A percentile compares a stretch with the other conserved stretches of the same genome.
phyloP scores from a whole-genome alignment of 2,888 invertebrate genomes.

The Willowsia nigromaculata region DNA sequence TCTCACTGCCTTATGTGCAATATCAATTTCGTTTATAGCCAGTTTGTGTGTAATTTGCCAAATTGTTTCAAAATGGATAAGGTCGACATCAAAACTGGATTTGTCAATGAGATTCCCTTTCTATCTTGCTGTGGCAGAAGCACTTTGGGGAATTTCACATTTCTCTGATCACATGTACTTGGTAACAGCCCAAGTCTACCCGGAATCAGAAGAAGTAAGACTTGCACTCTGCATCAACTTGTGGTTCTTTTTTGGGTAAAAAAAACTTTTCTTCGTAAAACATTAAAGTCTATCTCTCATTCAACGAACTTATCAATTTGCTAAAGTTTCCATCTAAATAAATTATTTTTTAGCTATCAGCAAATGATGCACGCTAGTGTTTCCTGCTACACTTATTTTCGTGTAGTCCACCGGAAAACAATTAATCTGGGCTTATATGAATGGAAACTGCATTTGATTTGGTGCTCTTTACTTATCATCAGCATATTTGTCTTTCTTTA shows the following conservation, averaged over 20 bases:
- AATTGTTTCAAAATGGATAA: neutral
- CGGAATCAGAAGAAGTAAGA: neutral
- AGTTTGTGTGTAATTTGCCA: constrained; percentile 12
- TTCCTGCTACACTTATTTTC: constrained; percentile 53
- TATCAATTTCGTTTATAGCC: constrained; percentile 27
- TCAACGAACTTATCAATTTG: neutral
- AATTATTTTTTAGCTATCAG: constrained; percentile 47
- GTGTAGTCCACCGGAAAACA: constrained; percentile 22
- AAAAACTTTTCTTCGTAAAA: neutral
- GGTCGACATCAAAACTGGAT: constrained; percentile 24
- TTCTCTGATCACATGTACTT: constrained; percentile 55
- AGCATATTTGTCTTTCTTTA: constrained; percentile 26
- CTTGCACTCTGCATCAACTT: constrained; percentile 39
- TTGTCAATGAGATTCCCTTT: constrained; percentile 59
- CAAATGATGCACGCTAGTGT: constrained; percentile 64
- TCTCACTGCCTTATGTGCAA: constrained; percentile 17
- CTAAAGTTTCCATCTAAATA: neutral
- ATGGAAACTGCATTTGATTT: constrained; percentile 55
- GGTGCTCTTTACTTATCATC: neutral
- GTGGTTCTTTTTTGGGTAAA: constrained; percentile 61
- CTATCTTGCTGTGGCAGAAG: constrained; percentile 59
- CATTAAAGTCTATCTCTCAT: neutral
- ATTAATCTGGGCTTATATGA: constrained; percentile 57
- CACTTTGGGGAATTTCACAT: constrained; percentile 62
- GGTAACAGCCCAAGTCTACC: constrained; percentile 10